A percentile compares a stretch with the other conserved stretches of the same genome.
Conservation (phyloP, 2,113 vertebrate genomes). For the Apodemus sylvaticus region DNA sequence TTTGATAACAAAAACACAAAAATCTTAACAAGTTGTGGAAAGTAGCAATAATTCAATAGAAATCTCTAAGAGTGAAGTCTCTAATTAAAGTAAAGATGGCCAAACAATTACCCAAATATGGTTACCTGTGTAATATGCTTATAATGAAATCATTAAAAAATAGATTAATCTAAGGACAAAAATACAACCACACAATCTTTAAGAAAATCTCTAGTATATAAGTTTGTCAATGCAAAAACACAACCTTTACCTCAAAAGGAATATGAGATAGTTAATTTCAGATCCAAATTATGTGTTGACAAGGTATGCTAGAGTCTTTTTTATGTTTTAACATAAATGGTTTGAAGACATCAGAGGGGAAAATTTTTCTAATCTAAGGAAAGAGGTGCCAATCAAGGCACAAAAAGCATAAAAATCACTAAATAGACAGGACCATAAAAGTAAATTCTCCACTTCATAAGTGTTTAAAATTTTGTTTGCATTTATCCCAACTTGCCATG, state of each 20-base stretch:
- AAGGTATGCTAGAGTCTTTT: background rate
- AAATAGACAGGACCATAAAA: background rate
- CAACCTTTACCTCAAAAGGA: background rate
- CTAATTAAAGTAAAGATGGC: background rate
- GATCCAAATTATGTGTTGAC: background rate
- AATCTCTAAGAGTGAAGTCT: background rate
- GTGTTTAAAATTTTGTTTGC: background rate
- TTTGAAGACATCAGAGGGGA: too few relatives aligned
- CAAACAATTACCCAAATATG: background rate
- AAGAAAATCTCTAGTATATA: background rate
- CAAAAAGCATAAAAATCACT: background rate
- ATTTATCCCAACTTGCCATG: background rate
- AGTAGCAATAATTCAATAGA: background rate
- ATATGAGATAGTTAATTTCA: background rate
- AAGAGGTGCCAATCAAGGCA: background rate
- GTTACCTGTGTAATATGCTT: background rate
- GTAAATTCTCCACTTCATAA: background rate
- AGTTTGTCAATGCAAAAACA: background rate
- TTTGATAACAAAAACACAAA: background rate
- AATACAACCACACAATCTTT: background rate
- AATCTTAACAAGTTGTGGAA: background rate
- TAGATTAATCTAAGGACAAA: background rate
- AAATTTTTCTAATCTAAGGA: too few relatives aligned
- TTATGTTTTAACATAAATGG: background rate
- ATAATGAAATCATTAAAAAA: background rate